Conservation (phyloP, 2,888 invertebrate species). For the Drosophila yooni region DNA sequence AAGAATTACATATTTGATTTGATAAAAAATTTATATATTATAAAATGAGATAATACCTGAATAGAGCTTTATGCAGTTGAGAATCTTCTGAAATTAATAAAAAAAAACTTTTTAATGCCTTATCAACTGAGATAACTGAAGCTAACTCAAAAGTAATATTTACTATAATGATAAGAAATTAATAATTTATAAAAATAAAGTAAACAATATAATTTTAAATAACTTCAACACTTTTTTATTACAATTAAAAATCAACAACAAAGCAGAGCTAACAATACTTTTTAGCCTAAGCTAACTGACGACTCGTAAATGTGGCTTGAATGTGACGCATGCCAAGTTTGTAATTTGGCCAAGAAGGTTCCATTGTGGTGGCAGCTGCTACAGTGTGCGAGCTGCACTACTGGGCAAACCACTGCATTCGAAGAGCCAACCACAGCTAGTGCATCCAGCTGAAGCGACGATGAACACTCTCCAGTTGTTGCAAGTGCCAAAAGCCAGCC, state of each 20-base stretch:
- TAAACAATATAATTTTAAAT: not conserved
- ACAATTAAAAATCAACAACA: constrained; percentile 58
- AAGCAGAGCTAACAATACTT: constrained; percentile 28
- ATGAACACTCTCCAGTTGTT: constrained; percentile 12
- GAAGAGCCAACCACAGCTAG: not conserved
- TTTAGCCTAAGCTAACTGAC: constrained; percentile 11
- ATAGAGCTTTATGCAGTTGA: not conserved
- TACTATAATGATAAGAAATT: not conserved
- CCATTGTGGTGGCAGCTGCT: not conserved
- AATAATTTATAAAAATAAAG: not conserved
- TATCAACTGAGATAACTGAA: not conserved
- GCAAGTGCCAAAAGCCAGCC: constrained; percentile 36
- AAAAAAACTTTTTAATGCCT: not conserved
- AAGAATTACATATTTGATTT: not conserved
- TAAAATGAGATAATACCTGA: not conserved
- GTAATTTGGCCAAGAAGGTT: not conserved
- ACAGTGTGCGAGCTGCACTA: not conserved
- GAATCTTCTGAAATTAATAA: not conserved
- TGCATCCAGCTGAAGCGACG: not conserved
- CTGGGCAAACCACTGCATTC: constrained; percentile 7
- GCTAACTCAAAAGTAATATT: not conserved
- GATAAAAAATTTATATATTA: too few species aligned
- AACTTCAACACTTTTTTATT: constrained; percentile 42
- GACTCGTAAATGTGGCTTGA: not conserved
- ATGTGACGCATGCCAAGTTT: not conserved